Percentiles rank a stretch among this genome's conserved stretches.
phyloP scores from a whole-genome alignment of 2,888 invertebrate species.

The Xestia xanthographa region DNA sequence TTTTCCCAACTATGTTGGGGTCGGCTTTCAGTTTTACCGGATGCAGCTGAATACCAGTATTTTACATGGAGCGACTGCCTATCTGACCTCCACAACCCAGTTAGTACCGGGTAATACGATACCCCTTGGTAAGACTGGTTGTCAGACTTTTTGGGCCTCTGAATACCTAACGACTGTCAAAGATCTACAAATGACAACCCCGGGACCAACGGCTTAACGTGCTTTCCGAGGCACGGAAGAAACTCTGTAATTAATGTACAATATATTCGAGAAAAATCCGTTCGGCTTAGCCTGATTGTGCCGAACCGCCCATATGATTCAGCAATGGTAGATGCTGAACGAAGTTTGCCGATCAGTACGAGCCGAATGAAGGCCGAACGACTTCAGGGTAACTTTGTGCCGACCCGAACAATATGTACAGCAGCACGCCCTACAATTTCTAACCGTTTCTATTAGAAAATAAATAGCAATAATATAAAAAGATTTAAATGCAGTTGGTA shows the following conservation, averaged over 20 bases:
- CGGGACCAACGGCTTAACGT: too few relatives aligned
- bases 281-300: not conserved
- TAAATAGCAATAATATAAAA: not conserved
- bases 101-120: too few relatives aligned
- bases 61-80: too few relatives aligned
- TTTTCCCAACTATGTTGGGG: too few relatives aligned
- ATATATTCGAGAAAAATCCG: not conserved
- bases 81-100: too few relatives aligned
- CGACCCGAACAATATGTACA: not conserved
- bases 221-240: too few relatives aligned
- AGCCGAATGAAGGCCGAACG: not conserved
- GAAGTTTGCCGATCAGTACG: not conserved
- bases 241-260: not conserved
- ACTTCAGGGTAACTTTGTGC: not conserved
- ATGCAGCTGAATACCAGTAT: too few relatives aligned
- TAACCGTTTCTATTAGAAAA: not conserved
- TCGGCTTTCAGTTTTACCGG: too few relatives aligned
- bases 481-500: constrained; percentile 27
- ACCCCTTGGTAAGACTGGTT: too few relatives aligned
- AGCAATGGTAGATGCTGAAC: not conserved
- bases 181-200: too few relatives aligned
- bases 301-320: not conserved
- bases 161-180: too few relatives aligned
- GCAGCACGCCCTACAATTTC: not conserved
- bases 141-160: too few relatives aligned